phyloP scores from a whole-genome alignment of 2,113 vertebrate genomes.

The Rhinopomastus cyanomelas region DNA sequence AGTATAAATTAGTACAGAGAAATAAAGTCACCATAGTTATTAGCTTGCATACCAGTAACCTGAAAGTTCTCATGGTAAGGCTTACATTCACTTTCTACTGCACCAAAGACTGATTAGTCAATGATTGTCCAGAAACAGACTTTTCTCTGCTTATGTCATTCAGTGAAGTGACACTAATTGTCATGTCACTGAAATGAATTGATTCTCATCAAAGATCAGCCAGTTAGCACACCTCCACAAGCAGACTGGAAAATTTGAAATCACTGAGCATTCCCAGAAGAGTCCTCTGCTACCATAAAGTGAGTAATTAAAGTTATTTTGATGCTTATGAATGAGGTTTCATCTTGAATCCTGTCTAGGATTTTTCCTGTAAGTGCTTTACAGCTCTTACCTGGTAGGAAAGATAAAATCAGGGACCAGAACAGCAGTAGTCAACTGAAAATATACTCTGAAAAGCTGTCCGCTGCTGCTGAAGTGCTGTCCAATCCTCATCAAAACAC shows the following conservation, averaged over 20 bases:
- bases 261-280: background rate
- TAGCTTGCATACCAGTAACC: background rate
- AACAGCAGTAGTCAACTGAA: background rate
- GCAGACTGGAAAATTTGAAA: background rate
- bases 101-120: background rate
- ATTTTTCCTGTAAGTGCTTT: background rate
- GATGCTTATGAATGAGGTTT: background rate
- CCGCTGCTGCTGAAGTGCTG: background rate
- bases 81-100: background rate
- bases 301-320: background rate
- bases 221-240: background rate
- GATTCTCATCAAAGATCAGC: background rate
- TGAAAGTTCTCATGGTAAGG: background rate
- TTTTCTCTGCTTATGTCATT: background rate
- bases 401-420: background rate
- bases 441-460: background rate
- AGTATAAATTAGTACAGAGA: background rate
- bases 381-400: background rate
- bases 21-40: conserved; percentile 3
- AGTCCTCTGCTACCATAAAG: background rate
- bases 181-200: background rate
- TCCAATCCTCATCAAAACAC: background rate
- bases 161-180: too few species aligned
- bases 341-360: background rate
- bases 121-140: background rate